phyloP scores from a whole-genome alignment of 2,888 invertebrate species.

The Anodontia alba region DNA sequence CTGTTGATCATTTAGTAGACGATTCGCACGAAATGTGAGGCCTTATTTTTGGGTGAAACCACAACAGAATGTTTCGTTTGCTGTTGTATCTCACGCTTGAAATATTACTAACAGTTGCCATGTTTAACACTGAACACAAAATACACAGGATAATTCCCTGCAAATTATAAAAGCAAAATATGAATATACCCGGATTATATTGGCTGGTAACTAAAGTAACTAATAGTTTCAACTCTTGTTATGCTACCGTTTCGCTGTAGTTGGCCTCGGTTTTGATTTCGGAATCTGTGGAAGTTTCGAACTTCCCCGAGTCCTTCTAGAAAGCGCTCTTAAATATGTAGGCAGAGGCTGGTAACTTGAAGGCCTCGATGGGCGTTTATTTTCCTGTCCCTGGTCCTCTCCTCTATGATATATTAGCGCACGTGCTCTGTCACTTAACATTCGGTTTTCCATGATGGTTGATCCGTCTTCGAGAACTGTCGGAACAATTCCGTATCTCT shows the following conservation, averaged over 20 bases:
- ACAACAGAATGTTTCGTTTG: too few relatives aligned
- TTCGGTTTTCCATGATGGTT: conserved; percentile 71
- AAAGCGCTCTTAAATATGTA: conserved; percentile 28
- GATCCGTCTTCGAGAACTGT: conserved; percentile 66
- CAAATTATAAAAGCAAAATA: too few relatives aligned
- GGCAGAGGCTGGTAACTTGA: conserved; percentile 55
- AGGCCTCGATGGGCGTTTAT: conserved; percentile 30
- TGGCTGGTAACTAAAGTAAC: too few relatives aligned
- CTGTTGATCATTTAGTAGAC: too few relatives aligned
- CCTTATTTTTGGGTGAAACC: too few relatives aligned
- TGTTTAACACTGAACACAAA: too few relatives aligned
- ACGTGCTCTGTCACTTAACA: conserved; percentile 74
- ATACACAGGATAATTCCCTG: too few relatives aligned
- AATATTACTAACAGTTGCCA: too few relatives aligned
- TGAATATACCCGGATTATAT: too few relatives aligned
- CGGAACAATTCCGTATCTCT: conserved; percentile 76
- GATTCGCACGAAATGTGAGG: too few relatives aligned
- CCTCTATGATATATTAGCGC: conserved; percentile 34
- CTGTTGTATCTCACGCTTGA: too few relatives aligned
- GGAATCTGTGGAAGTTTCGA: conserved; percentile 24
- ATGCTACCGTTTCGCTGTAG: conserved; percentile 30
- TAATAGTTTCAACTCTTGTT: too few relatives aligned
- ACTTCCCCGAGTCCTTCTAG: conserved; percentile 16
- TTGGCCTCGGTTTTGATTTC: conserved; percentile 27
- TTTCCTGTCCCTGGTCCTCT: conserved; percentile 25